Evolutionary conservation across 2,797 vertebrate species (phyloP).

Genomic region (Octomys mimax): DNA sequence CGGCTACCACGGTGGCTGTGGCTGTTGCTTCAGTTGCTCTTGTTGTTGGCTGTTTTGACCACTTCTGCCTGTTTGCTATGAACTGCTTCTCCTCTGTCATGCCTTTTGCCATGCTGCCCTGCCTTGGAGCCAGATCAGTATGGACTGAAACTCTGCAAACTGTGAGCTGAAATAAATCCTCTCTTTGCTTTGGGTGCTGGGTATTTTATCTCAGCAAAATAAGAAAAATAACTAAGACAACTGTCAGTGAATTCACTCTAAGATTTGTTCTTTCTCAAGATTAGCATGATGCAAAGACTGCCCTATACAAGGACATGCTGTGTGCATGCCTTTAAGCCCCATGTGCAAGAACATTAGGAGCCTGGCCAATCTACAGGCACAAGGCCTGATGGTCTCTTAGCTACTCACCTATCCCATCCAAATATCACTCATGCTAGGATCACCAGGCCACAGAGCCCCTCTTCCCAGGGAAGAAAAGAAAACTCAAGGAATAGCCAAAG

Average conservation of each 20-base stretch:
- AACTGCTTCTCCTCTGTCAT: neutral
- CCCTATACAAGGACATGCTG: neutral
- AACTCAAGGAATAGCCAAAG: neutral
- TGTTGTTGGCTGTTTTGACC: neutral
- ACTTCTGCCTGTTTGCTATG: neutral
- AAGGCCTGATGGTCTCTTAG: neutral
- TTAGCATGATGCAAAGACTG: neutral
- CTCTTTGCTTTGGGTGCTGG: neutral
- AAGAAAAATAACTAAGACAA: neutral
- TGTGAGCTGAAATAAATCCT: neutral
- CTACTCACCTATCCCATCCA: neutral
- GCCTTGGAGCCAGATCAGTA: neutral
- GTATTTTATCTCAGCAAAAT: neutral
- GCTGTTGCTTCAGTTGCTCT: neutral
- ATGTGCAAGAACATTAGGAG: neutral
- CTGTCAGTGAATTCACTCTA: neutral
- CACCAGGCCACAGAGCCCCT: neutral
- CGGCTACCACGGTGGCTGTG: too few relatives aligned
- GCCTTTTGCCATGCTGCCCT: neutral
- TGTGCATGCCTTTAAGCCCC: neutral
- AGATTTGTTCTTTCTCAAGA: neutral
- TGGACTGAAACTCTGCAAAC: neutral
- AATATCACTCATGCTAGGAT: neutral
- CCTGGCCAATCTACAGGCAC: neutral
- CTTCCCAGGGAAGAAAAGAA: neutral